Percentiles rank a stretch among this genome's conserved stretches.
These are phyloP conservation scores for Hypomecis atomaria DNA, from an alignment of 2,888 invertebrate species.

Conservation along the genomic window DNA sequence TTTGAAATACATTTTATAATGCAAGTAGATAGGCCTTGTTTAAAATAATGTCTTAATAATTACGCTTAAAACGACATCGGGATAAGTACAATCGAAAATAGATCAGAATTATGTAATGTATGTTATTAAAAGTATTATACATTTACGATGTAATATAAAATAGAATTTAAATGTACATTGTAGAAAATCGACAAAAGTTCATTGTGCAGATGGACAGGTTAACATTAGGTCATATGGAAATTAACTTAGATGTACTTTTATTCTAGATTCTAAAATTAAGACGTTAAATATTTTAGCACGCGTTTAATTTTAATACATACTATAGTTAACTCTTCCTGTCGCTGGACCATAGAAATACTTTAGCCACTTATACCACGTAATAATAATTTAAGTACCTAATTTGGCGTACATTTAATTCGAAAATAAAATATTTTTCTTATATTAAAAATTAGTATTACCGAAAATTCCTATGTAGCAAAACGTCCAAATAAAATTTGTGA, in stretches of 20 bases:
- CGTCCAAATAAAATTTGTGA: conserved; percentile 77
- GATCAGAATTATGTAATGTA: conserved; percentile 66
- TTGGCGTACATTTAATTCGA: conserved; percentile 61
- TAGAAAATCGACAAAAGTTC: conserved; percentile 62
- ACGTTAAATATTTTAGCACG: conserved; percentile 61
- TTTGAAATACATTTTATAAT: conserved; percentile 74
- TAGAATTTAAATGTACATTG: conserved; percentile 73
- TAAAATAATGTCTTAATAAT: conserved; percentile 64
- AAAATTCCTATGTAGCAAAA: conserved; percentile 72
- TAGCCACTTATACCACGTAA: conserved; percentile 53
- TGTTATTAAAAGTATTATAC: conserved; percentile 74
- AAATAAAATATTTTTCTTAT: conserved; percentile 39
- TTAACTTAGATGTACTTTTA: conserved; percentile 51
- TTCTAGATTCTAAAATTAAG: conserved; percentile 66
- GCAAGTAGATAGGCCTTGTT: conserved; percentile 70
- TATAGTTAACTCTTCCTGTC: conserved; percentile 55
- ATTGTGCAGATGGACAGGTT: conserved; percentile 58
- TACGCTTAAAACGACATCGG: conserved; percentile 63
- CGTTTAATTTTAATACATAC: conserved; percentile 51
- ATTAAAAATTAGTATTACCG: conserved; percentile 59
- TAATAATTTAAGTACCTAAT: conserved; percentile 63
- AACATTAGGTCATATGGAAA: conserved; percentile 44
- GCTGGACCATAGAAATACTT: conserved; percentile 60
- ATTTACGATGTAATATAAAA: conserved; percentile 72
- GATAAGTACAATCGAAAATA: conserved; percentile 66